Base-by-base conservation (phyloP, 2,797 vertebrate species). In the Scyliorhinus canicula region DNA sequence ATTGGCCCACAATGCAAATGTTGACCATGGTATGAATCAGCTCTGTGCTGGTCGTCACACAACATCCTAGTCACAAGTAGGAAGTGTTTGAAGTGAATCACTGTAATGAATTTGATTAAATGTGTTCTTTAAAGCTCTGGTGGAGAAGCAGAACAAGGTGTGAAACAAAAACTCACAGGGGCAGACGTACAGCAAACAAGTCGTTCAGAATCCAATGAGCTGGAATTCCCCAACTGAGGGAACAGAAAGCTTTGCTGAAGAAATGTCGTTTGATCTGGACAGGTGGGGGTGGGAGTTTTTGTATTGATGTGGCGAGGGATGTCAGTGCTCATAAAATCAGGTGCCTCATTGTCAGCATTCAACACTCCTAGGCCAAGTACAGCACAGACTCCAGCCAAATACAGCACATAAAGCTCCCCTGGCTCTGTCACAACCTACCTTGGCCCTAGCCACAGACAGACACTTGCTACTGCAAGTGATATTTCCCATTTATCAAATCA, bases 191-290 rank as follows among this genome's bases (percentile, higher is more conserved):
- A 91, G 21, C 57, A 91, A 65, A 65, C n/a, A 44, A 65, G 57
- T 44, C 19, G 4, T 44, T 26, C 35, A 40, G n/a, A 44, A 91
- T 91, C 57, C n/a, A 91, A 11, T 63, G 19, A 91, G 7, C 60
- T 63, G 57, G 88, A 91, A 91, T 91, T 65, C n/a, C n/a, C 57
- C 57, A 40, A 63, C n/a, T 65, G 88, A 91, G 57, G 60, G 88
- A 44, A 91, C 88, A 65, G 57, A 44, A 91, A 63, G 40, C 88
- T 91, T 91, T 91, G 52, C 85, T 57, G 57, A 91, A 91, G 57
- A 65, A 44, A 91, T 65, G n/a, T 9, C 4, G 21, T 14, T 65
- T 91, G n/a, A 91, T 91, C 57, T 65, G n/a, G 88, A 65, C 44
- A 40, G 9, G 24, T 88, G 31, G 52, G 31, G 52, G n/a, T n/a